Evolutionary conservation across 2,797 vertebrate species (phyloP), one percentile per base, ranked within the genome.

Genomic region (Xerus rutilus): DNA sequence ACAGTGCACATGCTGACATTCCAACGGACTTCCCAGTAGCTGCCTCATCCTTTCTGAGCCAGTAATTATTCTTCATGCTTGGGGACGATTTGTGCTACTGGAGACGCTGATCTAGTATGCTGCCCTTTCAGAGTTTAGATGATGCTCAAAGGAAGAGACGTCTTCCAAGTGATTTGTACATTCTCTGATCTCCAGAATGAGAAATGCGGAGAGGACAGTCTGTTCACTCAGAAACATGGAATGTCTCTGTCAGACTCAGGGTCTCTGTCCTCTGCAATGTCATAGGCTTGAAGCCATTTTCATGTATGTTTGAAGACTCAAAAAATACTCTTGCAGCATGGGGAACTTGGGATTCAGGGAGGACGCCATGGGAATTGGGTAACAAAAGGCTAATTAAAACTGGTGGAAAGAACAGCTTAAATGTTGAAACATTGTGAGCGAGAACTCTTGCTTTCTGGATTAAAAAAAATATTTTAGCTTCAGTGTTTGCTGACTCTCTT

Each of bases 351-450:
- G 79, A 39, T 28, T 13, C 32, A 45, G 59, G 67, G 47, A 83
- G 67, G 54, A 94, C 62, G 85, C 47, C 83, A 81, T n/a, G 79
- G 57, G 49, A 76, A 83, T 32, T 64, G 30, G n/a, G 23, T 57
- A 89, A 76, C 43, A 59, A 91, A 84, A 84, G 79, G 15, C 52
- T 79, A 65, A 76, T 86, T 81, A 52, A 89, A 96, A 59, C 67
- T 23, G 32, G 35, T 30, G 57, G 54, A 87, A 45, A 64, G 54
- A 87, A 39, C 8, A 65, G 65, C 57, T 73, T 73, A 65, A 83
- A 62, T 30, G 23, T 69, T 77, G 17, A 92, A 86, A 89, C 57
- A 30, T 4, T 4, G 4, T 32, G n/a, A 85, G 25, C 69, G 32
- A 1, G 3, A 81, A 88, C 67, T 47, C 81, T 81, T 83, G n/a